Conservation (phyloP, 2,888 invertebrate genomes). For the Pardosa pseudoannulata region DNA sequence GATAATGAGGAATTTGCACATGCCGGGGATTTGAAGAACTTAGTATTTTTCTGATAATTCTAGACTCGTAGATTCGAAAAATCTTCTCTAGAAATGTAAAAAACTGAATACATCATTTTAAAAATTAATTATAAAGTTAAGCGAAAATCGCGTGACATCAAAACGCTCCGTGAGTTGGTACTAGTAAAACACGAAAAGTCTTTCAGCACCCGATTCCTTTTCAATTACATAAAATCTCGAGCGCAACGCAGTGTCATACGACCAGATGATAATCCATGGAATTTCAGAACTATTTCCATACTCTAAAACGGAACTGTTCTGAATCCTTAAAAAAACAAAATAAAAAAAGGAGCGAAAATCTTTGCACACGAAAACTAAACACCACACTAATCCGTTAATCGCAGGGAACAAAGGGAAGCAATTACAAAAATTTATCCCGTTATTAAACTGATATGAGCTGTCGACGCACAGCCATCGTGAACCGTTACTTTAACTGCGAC, state of each 20-base stretch:
- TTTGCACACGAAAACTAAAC: too few relatives aligned
- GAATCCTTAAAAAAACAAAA: too few relatives aligned
- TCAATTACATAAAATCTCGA: conserved; percentile 4
- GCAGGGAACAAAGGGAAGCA: neutral
- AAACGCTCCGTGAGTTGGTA: too few relatives aligned
- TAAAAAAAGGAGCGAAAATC: too few relatives aligned
- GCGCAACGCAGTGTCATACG: neutral
- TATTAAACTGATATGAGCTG: conserved; percentile 37
- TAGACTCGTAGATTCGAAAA: too few relatives aligned
- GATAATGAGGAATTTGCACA: too few relatives aligned
- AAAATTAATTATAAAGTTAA: too few relatives aligned
- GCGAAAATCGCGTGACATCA: too few relatives aligned
- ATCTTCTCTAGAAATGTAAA: too few relatives aligned
- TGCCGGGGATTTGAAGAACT: too few relatives aligned
- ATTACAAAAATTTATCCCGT: conserved; percentile 42
- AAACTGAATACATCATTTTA: too few relatives aligned
- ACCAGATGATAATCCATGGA: neutral
- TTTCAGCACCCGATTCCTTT: neutral
- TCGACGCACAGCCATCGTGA: conserved; percentile 23
- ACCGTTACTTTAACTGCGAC: conserved; percentile 59
- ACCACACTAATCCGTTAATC: conserved; percentile 13
- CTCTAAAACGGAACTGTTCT: neutral
- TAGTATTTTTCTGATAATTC: too few relatives aligned
- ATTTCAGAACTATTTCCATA: neutral
- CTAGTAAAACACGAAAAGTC: neutral